phyloP scores from a whole-genome alignment of 2,113 vertebrate species.

The Callorhinus ursinus region DNA sequence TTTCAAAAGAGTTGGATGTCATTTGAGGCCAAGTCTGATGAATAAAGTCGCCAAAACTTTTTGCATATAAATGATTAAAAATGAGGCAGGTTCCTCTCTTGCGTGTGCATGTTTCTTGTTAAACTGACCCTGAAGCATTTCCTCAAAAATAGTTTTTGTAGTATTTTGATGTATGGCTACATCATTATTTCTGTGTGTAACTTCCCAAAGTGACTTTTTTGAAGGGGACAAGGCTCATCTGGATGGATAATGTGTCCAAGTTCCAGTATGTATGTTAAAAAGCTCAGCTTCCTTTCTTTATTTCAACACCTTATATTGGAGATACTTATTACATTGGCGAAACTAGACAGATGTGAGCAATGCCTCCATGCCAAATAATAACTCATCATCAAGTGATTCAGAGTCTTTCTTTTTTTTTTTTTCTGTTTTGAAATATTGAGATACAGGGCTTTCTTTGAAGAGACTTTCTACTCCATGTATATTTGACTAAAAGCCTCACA shows the following conservation, averaged over 20 bases:
- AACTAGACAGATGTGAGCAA: not conserved
- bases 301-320: not conserved
- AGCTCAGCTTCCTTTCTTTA: not conserved
- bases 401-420: not conserved
- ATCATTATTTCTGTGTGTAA: not conserved
- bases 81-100: not conserved
- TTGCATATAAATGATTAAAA: not conserved
- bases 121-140: not conserved
- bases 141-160: not conserved
- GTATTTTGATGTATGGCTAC: not conserved
- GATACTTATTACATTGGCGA: not conserved
- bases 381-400: not conserved
- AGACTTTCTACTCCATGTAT: not conserved
- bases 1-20: not conserved
- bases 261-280: not conserved
- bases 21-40: not conserved
- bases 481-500: slow-evolving; percentile 53
- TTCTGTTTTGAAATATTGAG: not conserved
- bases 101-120: not conserved
- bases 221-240: not conserved
- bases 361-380: not conserved
- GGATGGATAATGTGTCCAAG: not conserved
- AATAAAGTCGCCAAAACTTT: not conserved
- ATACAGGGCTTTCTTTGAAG: not conserved
- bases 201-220: not conserved